phyloP scores from a whole-genome alignment of 2,113 vertebrate genomes.

The Microtus montanus region DNA sequence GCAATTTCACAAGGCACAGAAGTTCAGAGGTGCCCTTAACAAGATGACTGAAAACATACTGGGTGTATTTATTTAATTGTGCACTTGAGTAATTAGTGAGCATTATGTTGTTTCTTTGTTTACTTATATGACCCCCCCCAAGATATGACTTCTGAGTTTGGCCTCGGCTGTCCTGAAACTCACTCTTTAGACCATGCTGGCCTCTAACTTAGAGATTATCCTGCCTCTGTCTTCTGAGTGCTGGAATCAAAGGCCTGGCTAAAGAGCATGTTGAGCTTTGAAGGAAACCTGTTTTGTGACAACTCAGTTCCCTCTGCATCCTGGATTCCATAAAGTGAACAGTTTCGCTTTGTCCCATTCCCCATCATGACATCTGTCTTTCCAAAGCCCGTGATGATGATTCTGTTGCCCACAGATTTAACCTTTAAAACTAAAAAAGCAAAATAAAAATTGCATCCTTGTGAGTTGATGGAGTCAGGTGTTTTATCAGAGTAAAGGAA shows the following conservation, averaged over 20 bases:
- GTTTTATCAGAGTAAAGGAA: neutral
- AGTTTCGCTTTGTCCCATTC: neutral
- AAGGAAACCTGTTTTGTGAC: too few species aligned
- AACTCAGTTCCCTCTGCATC: neutral
- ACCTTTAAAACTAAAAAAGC: neutral
- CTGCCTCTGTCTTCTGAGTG: neutral
- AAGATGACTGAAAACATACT: neutral
- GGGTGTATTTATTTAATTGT: neutral
- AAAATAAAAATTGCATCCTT: neutral
- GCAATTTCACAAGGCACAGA: too few species aligned
- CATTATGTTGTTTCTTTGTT: neutral
- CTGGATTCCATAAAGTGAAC: neutral
- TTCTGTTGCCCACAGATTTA: neutral
- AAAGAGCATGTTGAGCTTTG: too few species aligned
- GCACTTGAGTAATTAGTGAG: neutral
- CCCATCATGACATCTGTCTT: too few species aligned
- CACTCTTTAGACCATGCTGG: neutral
- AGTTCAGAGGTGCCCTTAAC: neutral
- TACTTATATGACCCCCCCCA: neutral
- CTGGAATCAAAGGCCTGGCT: neutral
- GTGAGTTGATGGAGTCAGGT: neutral
- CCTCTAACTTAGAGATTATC: neutral
- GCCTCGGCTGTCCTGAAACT: neutral
- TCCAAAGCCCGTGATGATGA: neutral
- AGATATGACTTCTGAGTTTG: neutral